Conservation (phyloP, 2,888 invertebrate species). For the Scaptomyza parva region DNA sequence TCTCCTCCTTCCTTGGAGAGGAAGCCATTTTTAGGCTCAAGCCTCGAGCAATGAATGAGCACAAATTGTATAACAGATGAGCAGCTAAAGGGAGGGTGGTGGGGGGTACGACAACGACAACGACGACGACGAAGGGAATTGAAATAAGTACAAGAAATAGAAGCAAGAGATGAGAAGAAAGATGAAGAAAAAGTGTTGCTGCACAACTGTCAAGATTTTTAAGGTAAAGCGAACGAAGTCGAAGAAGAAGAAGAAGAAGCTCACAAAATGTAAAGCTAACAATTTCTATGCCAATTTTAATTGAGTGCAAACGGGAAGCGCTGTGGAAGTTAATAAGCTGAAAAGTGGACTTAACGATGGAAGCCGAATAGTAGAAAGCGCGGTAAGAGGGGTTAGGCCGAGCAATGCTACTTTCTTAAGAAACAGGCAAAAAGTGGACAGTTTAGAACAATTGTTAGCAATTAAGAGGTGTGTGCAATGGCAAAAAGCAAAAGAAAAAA, state of each 20-base stretch:
- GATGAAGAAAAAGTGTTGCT: constrained; percentile 6
- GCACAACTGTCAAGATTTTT: constrained; percentile 37
- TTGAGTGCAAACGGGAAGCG: constrained; percentile 62
- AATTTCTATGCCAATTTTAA: constrained; percentile 72
- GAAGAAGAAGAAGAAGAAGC: constrained; percentile 37
- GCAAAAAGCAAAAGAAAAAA: background rate
- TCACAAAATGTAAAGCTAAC: constrained; percentile 54
- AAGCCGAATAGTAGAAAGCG: background rate
- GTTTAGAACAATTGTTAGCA: constrained; percentile 57
- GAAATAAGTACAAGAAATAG: constrained; percentile 32
- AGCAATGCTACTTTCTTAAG: background rate
- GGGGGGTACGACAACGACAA: too few relatives aligned
- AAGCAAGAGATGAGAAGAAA: constrained; percentile 4
- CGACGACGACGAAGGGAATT: constrained; percentile 40
- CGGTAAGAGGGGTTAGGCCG: background rate
- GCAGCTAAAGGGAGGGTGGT: constrained; percentile 57
- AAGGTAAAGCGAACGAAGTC: constrained; percentile 3
- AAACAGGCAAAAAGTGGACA: constrained; percentile 19
- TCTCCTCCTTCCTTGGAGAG: constrained; percentile 25
- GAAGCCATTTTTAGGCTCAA: constrained; percentile 74
- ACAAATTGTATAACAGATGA: constrained; percentile 67
- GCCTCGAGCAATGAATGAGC: constrained; percentile 67
- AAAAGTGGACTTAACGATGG: constrained; percentile 52
- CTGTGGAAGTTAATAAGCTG: constrained; percentile 64
- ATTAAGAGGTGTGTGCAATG: constrained; percentile 57